Conservation (phyloP, 2,888 invertebrate genomes). For the Pasiphila rectangulata region DNA sequence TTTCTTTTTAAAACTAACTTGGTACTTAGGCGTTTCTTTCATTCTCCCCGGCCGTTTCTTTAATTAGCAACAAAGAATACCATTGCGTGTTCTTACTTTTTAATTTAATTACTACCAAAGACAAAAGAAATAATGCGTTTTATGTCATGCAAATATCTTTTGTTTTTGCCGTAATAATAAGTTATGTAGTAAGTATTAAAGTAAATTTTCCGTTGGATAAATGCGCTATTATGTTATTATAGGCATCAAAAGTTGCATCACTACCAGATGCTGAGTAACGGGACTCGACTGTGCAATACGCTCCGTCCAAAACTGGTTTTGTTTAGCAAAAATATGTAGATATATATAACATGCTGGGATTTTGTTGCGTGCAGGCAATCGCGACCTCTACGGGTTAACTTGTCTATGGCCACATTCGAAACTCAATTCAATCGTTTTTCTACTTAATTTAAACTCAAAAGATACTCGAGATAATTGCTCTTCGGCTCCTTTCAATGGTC, state of each 20-base stretch:
- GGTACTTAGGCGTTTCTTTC: slow-evolving; percentile 74
- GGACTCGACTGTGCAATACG: slow-evolving; percentile 65
- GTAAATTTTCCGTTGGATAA: slow-evolving; percentile 43
- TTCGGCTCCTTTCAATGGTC: slow-evolving; percentile 35
- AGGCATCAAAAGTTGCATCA: slow-evolving; percentile 75
- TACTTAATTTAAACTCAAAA: slow-evolving; percentile 81
- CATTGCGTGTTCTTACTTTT: slow-evolving; percentile 77
- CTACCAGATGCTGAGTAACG: slow-evolving; percentile 65
- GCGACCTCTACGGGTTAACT: slow-evolving; percentile 65
- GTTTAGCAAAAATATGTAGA: slow-evolving; percentile 59
- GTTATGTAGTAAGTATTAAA: slow-evolving; percentile 38
- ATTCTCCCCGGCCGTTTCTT: slow-evolving; percentile 71
- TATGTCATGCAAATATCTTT: slow-evolving; percentile 65
- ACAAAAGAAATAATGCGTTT: slow-evolving; percentile 72
- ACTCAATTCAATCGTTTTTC: slow-evolving; percentile 48
- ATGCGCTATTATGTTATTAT: slow-evolving; percentile 75
- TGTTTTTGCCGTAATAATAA: slow-evolving; percentile 36
- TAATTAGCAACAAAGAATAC: slow-evolving; percentile 76
- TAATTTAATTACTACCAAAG: slow-evolving; percentile 72
- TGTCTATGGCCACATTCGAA: slow-evolving; percentile 42
- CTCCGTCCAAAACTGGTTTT: slow-evolving; percentile 65
- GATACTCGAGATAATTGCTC: slow-evolving; percentile 80
- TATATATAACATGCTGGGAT: slow-evolving; percentile 42
- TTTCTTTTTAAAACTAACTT: slow-evolving; percentile 71
- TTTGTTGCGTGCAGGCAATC: slow-evolving; percentile 60